Evolutionary conservation across 1,140 invertebrate genomes (phyloP), one percentile per base, ranked within the genome.

Genomic region (Spodoptera frugiperda): DNA sequence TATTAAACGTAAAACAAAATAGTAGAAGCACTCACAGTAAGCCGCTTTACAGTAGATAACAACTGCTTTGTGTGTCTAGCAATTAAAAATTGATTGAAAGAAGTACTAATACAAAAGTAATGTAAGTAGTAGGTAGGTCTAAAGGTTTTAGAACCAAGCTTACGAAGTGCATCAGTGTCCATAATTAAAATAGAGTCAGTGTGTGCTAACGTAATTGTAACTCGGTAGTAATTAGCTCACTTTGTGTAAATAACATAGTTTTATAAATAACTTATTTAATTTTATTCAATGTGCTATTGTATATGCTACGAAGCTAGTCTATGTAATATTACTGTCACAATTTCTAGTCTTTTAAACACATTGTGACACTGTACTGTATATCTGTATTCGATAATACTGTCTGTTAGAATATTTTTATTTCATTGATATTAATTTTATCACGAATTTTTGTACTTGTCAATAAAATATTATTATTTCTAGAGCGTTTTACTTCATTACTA

Each of bases 281-380:
- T 71, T 77, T 72, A 15, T 80, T 48, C 74, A 46, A 76, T 81
- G 78, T 84, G 77, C 78, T 79, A 81, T 63, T 84, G 76, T 84
- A 82, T 75, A 84, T 79, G 68, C 72, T 81, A 68, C 46, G 21
- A 55, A 39, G 44, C 79, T 83, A 80, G 77, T 81, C 71, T 68
- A 53, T 71, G 21, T 67, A 75, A 61, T 59, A 39, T 74, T 63
- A 25, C 44, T 53, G 51, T 67, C 57, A 65, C 61, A 63, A 67
- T 77, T 78, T 84, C 82, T 84, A 84, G 82, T 84, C 82, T 78
- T 78, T 51, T 30, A 61, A 57, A 44, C 61, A 74, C 71, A 46
- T 17, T 71, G 33, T 19, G 53, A 55, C 17, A 25, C 68, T 46
- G 54, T 72, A 74, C 15, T 77, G 17, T 33, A 75, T 80, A 79